phyloP scores from a whole-genome alignment of 2,888 invertebrate genomes.

The Anthrax anthrax region DNA sequence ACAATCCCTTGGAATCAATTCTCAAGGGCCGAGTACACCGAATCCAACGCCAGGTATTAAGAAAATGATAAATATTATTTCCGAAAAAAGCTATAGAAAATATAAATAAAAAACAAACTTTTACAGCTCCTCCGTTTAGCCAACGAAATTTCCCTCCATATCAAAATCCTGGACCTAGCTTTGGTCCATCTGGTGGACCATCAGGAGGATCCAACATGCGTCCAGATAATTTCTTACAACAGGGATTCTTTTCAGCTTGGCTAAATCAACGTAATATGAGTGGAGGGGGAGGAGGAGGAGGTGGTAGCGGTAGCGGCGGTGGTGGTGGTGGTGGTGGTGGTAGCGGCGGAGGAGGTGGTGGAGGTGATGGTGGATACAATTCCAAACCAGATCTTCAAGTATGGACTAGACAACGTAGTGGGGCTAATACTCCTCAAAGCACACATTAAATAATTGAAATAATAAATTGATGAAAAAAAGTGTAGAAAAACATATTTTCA shows the following conservation, averaged over 20 bases:
- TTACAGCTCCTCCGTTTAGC: neutral
- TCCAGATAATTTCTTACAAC: constrained; percentile 22
- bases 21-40: constrained; percentile 39
- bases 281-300: neutral
- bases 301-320: neutral
- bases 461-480: too few species aligned
- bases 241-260: constrained; percentile 14
- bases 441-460: neutral
- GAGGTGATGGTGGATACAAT: neutral
- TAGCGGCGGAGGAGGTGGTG: too few species aligned
- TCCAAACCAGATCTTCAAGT: constrained; percentile 7
- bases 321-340: neutral
- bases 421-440: constrained; percentile 6
- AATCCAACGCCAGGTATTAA: constrained; percentile 48
- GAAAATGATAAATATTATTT: constrained; percentile 31
- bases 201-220: constrained; percentile 44
- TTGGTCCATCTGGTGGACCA: constrained; percentile 20
- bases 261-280: neutral
- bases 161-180: neutral
- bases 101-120: neutral
- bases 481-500: neutral
- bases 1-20: constrained; percentile 67
- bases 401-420: constrained; percentile 10
- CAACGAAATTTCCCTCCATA: neutral
- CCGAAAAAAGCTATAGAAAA: neutral